Base-by-base conservation (phyloP, 1,140 invertebrate genomes). In the Drosophila tropicalis region DNA sequence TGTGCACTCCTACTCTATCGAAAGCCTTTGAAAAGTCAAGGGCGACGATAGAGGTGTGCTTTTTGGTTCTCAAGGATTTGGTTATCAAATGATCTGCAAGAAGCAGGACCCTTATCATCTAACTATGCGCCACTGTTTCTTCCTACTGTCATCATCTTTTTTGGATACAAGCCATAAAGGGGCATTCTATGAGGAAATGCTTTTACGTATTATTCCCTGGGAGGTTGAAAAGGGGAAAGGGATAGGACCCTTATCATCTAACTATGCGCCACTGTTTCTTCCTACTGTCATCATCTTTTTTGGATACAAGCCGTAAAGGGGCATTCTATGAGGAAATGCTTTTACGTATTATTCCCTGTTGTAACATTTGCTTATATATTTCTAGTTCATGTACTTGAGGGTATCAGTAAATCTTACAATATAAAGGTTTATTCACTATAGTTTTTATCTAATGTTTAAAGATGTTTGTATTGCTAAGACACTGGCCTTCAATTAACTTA, bases 281-380 rank as follows among this genome's bases (percentile, higher is more conserved):
- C 54, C 47, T 34, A 34, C 32, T 34, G 40, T 17, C 54, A 29
- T 66, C 70, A 66, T 63, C 29, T 70, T 90, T 89, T 62, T 90
- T 86, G 1, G 74, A 79, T 22, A 79, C 81, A 32, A 87, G 62
- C 78, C 69, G 79, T 22, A 87, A 15, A 17, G 80, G 78, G 17
- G 67, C 44, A 60, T 66, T 77, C 56, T 72, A 86, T 34, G 77
- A 67, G 13, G 74, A 79, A 25, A 65, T 74, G 36, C 70, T 75
- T 62, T 72, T 66, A 15, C 81, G 44, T 12, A 92, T 51, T 83
- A 51, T n/a, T n/a, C n/a, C n/a, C n/a, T n/a, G n/a, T n/a, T n/a
- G n/a, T n/a, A n/a, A n/a, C 9, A 86, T 65, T 74, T 91, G 69
- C 9, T 25, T 54, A 81, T 86, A 76, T 90, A 91, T 71, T 73